Percentiles rank a stretch among this genome's conserved stretches.
Evolutionary conservation across 1,140 invertebrate genomes (phyloP).

Genomic region (Drosophila parabipectinata): DNA sequence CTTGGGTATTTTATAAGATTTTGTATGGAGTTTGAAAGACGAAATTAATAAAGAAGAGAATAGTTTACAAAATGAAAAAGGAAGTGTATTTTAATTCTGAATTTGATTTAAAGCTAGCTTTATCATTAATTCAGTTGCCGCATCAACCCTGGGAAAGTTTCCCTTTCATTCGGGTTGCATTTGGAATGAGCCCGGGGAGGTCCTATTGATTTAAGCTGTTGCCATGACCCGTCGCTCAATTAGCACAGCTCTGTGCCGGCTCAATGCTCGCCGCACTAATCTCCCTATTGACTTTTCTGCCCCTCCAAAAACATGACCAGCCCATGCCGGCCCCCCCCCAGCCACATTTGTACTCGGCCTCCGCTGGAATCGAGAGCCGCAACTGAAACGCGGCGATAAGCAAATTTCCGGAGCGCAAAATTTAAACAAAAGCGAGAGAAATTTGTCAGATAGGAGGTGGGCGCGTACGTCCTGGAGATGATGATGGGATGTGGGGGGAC

Average conservation of each 20-base stretch:
- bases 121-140: constrained; percentile 14
- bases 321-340: not conserved
- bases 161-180: constrained; percentile 39
- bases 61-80: not conserved
- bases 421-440: constrained; percentile 71
- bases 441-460: constrained; percentile 31
- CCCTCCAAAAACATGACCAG: constrained; percentile 14
- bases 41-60: not conserved
- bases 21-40: not conserved
- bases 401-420: constrained; percentile 78
- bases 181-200: constrained; percentile 55
- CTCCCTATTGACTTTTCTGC: constrained; percentile 73
- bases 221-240: constrained; percentile 77
- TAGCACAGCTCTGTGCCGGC: constrained; percentile 64
- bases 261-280: constrained; percentile 63
- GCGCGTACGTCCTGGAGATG: not conserved
- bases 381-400: constrained; percentile 75
- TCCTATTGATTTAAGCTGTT: constrained; percentile 73
- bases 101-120: not conserved
- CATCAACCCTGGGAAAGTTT: constrained; percentile 30
- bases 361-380: constrained; percentile 30
- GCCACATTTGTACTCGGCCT: not conserved
- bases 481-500: not conserved
- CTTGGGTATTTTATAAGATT: constrained; percentile 49
- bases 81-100: too few species aligned